Conservation (phyloP, 2,113 vertebrate genomes). For the Rattus rattus region DNA sequence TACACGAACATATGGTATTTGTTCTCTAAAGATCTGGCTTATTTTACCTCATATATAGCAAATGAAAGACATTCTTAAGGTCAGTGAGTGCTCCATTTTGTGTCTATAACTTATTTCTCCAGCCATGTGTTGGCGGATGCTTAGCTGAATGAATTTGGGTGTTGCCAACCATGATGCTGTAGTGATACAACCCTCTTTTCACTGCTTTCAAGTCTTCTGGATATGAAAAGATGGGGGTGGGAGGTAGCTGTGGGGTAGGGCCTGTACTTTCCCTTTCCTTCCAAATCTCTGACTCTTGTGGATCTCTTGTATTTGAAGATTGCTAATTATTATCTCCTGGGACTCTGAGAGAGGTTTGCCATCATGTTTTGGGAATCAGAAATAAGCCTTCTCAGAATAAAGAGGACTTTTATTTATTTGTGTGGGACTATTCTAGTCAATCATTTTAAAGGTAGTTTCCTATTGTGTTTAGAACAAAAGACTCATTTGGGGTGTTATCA, state of each 20-base stretch:
- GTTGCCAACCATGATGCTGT: neutral
- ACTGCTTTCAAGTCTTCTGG: neutral
- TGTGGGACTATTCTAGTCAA: neutral
- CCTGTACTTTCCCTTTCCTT: neutral
- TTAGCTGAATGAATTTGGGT: neutral
- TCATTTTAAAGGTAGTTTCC: constrained; percentile 51
- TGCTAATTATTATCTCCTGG: constrained; percentile 30
- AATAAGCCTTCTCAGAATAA: constrained; percentile 34
- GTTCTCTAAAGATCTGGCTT: neutral
- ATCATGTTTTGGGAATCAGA: neutral
- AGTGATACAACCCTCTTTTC: too few relatives aligned
- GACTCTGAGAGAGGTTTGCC: constrained; percentile 24
- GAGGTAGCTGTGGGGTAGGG: neutral
- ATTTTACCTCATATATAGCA: neutral
- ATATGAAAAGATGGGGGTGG: neutral
- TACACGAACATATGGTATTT: neutral
- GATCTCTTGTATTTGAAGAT: neutral
- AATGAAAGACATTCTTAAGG: neutral
- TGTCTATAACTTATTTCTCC: neutral
- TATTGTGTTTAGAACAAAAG: constrained; percentile 44
- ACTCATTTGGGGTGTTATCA: constrained; percentile 6
- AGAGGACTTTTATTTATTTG: neutral
- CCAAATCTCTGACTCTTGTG: neutral
- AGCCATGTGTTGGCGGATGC: neutral
- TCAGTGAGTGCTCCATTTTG: neutral